Base-by-base conservation (phyloP, 2,797 vertebrate genomes). In the Morus bassanus region DNA sequence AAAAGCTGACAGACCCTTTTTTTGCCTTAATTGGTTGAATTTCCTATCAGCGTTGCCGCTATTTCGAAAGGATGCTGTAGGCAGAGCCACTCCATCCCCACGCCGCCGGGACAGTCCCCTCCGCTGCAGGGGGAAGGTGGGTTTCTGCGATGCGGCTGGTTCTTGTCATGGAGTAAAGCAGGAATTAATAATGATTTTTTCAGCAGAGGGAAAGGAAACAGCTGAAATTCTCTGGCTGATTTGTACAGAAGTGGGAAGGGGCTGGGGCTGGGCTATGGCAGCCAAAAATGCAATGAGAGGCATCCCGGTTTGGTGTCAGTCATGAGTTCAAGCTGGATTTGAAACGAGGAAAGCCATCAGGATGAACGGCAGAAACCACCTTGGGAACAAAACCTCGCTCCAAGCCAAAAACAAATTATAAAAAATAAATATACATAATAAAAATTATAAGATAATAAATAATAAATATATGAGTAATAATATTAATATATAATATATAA, bases 111-210 rank as follows among this genome's bases (percentile, higher is more conserved):
- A 33, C 6, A 11, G 64, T 61, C 30, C 56, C 50, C n/a, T 10
- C 21, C 0, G 0, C 43, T 28, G 59, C 1, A 2, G 59, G 35
- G 63, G n/a, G 10, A 16, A 28, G 7, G 16, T 25, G 16, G 9
- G 27, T 10, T 70, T 33, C 39, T 41, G 56, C 7, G 1, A 1
- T 2, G 43, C 33, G 15, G 7, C 7, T 11, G n/a, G 33, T 4
- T 35, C 46, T 19, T 41, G 19, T 16, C 8, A 21, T 2, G 35
- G 54, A 23, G 6, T 7, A 64, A 64, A 82, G 18, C 4, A 14
- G 24, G 31, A 48, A 45, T 69, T 48, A 11, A 9, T 30, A 3
- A 16, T 16, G 18, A 24, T 74, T 53, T 46, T n/a, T 11, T 65
- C 39, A 10, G 19, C 33, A 46, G n/a, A 21, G 7, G 35, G 48